These are phyloP conservation scores for Kryptopterus vitreolus DNA, from an alignment of 2,797 vertebrate species.

Conservation along the genomic window DNA sequence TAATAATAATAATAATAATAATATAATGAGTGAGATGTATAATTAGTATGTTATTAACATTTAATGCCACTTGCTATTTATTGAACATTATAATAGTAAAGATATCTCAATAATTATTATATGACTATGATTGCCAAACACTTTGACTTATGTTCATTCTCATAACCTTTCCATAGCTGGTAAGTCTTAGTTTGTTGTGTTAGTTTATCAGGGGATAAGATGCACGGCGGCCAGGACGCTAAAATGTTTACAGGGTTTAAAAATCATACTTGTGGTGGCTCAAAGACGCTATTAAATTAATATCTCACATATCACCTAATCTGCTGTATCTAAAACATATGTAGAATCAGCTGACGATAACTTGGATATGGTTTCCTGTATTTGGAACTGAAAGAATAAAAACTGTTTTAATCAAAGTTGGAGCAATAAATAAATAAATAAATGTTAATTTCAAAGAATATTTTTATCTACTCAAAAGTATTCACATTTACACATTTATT, in stretches of 20 bases:
- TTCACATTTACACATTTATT: too few species aligned
- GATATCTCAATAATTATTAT: not conserved
- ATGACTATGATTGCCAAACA: not conserved
- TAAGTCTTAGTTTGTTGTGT: not conserved
- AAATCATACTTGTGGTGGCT: not conserved
- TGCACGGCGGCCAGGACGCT: not conserved
- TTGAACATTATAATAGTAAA: not conserved
- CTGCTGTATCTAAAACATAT: not conserved
- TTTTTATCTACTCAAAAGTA: not conserved
- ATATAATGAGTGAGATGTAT: not conserved
- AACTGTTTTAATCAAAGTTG: not conserved
- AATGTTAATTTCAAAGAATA: not conserved
- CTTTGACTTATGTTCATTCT: too few species aligned
- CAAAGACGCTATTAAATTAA: not conserved
- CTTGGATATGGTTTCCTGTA: not conserved
- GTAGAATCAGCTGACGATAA: not conserved
- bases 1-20: not conserved
- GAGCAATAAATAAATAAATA: not conserved
- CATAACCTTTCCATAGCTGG: too few species aligned
- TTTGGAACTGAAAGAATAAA: not conserved
- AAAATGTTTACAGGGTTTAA: slow-evolving; percentile 9
- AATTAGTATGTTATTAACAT: not conserved
- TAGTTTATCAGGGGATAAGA: not conserved
- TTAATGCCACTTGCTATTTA: not conserved
- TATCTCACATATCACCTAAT: not conserved